These are phyloP conservation scores for Callithrix jacchus DNA, from an alignment of 2,113 vertebrate species.

Conservation along the genomic window DNA sequence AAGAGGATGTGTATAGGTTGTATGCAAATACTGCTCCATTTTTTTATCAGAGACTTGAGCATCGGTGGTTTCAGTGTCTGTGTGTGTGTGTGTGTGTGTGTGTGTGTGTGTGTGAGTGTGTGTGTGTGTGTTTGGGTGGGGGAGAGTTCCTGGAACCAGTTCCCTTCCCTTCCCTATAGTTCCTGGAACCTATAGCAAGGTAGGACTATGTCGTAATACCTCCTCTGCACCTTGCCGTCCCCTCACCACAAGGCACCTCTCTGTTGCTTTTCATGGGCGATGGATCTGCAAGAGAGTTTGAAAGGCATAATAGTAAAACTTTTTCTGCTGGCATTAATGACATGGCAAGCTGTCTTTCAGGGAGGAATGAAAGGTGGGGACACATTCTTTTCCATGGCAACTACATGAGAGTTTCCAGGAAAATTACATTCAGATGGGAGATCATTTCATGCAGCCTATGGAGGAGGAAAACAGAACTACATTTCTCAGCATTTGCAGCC, in stretches of 20 bases:
- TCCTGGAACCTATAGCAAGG: not conserved
- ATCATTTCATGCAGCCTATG: not conserved
- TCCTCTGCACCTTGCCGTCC: not conserved
- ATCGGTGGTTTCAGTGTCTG: not conserved
- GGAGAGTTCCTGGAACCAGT: not conserved
- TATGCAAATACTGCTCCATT: not conserved
- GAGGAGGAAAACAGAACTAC: not conserved
- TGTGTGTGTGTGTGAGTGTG: too few species aligned
- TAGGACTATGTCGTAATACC: not conserved
- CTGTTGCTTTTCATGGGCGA: not conserved
- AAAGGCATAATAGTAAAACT: not conserved
- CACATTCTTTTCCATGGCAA: slow-evolving; percentile 6
- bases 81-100: too few species aligned
- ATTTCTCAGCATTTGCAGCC: slow-evolving; percentile 36
- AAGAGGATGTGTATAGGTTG: not conserved
- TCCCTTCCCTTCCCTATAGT: too few species aligned
- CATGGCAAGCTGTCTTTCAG: not conserved
- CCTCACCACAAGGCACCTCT: not conserved
- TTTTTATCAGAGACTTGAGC: not conserved
- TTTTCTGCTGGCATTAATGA: not conserved
- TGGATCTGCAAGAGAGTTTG: not conserved
- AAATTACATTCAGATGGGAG: slow-evolving; percentile 18
- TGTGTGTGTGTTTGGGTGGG: too few species aligned
- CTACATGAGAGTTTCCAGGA: not conserved
- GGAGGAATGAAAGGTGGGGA: not conserved